Evolutionary conservation across 2,797 vertebrate genomes (phyloP), one percentile per base, ranked within the genome.

Genomic region (Artibeus jamaicensis): DNA sequence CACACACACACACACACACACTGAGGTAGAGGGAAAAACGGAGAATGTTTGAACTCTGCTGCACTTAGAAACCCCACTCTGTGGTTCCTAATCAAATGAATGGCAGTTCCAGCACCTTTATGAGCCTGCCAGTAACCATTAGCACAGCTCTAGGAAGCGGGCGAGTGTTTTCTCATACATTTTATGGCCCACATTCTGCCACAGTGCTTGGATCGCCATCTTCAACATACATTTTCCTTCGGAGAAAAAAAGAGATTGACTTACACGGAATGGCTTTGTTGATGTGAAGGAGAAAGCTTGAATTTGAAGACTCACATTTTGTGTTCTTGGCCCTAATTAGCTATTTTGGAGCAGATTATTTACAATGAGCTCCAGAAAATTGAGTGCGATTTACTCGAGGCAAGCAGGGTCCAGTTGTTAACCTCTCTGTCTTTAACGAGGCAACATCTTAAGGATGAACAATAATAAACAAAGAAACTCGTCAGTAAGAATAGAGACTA

Each of bases 301-400:
- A 42, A 59, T 73, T 50, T 87, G 81, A 97, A 97, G 50, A 97
- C 93, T 94, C 85, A 81, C 48, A 62, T 92, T 96, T 92, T 77
- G 11, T 88, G 86, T 94, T 93, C 68, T 97, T 94, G 73, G 70
- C n/a, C 92, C 94, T 98, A 98, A 98, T 98, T 98, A 98, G 73
- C 92, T 96, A 48, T 97, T 98, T 97, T 81, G 84, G 84, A 98
- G 93, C 96, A 98, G 97, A 97, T 92, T 97, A 92, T 91, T 98
- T 98, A 96, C 96, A 97, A 32, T 78, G 92, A 98, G 77, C 95
- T 97, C 95, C 93, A 68, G 84, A 98, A 98, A 98, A 98, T 95
- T 96, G 95, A 98, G 83, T 94, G 95, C 97, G 96, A 98, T 97
- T 98, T 98, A 97, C 96, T 97, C 6, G 94, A 98, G 97, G 97